Evolutionary conservation across 2,797 vertebrate genomes (phyloP).

Genomic region (Trachurus trachurus): DNA sequence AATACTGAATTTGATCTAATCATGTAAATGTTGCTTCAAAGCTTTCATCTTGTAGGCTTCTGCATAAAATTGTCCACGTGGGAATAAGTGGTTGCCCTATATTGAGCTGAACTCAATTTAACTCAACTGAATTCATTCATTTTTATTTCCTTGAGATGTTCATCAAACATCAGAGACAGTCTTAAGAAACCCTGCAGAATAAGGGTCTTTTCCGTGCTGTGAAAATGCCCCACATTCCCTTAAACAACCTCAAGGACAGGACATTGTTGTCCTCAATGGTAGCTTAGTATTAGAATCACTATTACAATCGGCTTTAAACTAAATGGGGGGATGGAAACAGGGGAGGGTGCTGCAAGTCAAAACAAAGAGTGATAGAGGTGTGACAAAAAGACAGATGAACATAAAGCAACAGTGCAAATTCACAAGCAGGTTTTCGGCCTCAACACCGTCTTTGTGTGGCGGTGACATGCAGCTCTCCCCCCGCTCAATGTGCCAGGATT

Average conservation of each 20-base stretch:
- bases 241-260: neutral
- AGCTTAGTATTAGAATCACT: neutral
- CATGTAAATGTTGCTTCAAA: neutral
- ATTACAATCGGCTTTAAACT: neutral
- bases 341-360: neutral
- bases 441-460: constrained; percentile 37
- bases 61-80: neutral
- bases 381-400: neutral
- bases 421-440: constrained; percentile 5
- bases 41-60: neutral
- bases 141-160: neutral
- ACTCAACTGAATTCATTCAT: neutral
- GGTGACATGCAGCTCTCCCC: constrained; percentile 17
- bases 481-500: constrained; percentile 61
- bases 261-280: neutral
- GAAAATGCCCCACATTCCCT: neutral
- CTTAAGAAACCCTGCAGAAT: neutral
- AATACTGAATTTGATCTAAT: neutral
- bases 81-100: neutral
- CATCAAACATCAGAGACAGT: neutral
- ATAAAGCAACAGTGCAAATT: neutral
- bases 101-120: neutral
- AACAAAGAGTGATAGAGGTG: neutral
- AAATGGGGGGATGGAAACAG: neutral
- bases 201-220: neutral